phyloP scores from a whole-genome alignment of 2,888 invertebrate species.

The Frankliniella intonsa region DNA sequence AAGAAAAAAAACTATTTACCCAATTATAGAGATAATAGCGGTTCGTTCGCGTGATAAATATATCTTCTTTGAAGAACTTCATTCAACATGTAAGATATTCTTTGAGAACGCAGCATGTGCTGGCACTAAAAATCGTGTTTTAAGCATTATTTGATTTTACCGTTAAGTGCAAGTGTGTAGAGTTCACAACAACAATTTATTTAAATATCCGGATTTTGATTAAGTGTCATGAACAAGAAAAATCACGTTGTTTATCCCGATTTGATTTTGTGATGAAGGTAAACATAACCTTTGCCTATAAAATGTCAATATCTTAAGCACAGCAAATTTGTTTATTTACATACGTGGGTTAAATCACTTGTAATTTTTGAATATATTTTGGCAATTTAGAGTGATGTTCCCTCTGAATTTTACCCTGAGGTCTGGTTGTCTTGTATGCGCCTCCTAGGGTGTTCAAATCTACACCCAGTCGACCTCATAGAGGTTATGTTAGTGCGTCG shows the following conservation, averaged over 20 bases:
- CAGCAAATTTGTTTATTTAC: background rate
- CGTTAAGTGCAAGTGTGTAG: background rate
- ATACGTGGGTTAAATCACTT: background rate
- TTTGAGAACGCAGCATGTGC: background rate
- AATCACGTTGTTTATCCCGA: background rate
- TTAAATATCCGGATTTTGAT: background rate
- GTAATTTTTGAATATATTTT: background rate
- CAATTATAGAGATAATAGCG: background rate
- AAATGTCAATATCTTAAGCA: background rate
- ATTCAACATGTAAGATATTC: background rate
- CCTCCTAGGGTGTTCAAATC: background rate
- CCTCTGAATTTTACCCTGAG: background rate
- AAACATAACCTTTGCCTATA: conserved; percentile 5
- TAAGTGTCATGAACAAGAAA: background rate
- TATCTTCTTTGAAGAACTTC: background rate
- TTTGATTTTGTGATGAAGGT: background rate
- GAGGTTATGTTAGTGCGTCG: conserved; percentile 7
- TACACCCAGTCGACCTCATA: background rate
- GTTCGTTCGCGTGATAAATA: background rate
- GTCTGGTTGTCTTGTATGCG: background rate
- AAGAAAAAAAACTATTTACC: background rate
- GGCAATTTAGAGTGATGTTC: background rate
- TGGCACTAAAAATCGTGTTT: background rate
- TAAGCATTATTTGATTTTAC: background rate
- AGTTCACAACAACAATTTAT: background rate